Base-by-base conservation (phyloP, 2,797 vertebrate species). In the Peromyscus attwateri region DNA sequence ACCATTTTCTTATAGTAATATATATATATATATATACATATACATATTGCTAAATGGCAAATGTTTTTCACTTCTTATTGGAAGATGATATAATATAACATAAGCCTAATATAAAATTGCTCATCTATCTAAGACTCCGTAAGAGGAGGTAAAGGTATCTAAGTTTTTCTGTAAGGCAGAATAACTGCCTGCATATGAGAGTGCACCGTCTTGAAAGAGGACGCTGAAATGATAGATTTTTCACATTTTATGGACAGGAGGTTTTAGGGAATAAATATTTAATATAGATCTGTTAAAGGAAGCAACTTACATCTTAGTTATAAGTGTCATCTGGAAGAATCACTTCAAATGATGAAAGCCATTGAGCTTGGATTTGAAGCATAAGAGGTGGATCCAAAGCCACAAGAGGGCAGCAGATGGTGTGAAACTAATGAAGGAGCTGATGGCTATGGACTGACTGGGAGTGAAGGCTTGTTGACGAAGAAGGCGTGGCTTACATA, bases 391-490 rank as follows among this genome's bases (percentile, higher is more conserved):
- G 87, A 60, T 80, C 57, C 23, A 52, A 21, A 88, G 80, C 97
- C 98, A 97, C 97, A 94, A 97, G 98, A 97, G 98, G 98, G 98
- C 98, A 97, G 97, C 97, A 98, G 95, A 97, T 93, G 84, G 98
- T 97, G 89, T 93, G 27, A 97, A 97, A 97, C 97, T 87, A 97
- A 85, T 81, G 89, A 92, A 62, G 29, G 43, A 83, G 25, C 27
- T 27, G 31, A 25, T 57, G 16, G 7, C 5, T 37, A 7, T 43
- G 55, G 70, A 85, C 75, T 31, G 31, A 77, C n/a, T 52, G 4
- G 37, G 21, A 49, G 57, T 1, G 73, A 93, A 93, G 95, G 31
- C 66, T 87, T 95, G 81, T 73, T 77, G 34, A 71, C 52, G 34
- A 37, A 91, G 23, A 89, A 60, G 81, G 29, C 68, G 21, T 43